Conservation (phyloP, 2,797 vertebrate genomes). For the Acanthopagrus latus region DNA sequence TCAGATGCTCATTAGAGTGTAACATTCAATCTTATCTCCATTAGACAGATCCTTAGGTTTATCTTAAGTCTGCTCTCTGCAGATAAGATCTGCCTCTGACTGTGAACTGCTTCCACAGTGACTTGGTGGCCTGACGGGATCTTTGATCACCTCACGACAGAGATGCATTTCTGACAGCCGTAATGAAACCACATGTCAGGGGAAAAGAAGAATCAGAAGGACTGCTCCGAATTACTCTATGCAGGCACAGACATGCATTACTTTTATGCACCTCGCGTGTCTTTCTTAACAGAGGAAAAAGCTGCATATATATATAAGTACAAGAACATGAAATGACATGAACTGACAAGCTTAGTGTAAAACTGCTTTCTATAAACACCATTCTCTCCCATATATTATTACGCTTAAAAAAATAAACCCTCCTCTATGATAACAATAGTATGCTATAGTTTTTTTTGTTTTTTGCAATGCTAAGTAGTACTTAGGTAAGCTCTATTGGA, state of each 20-base stretch:
- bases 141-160: slow-evolving; percentile 71
- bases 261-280: slow-evolving; percentile 54
- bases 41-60: slow-evolving; percentile 52
- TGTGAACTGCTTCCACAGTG: slow-evolving; percentile 56
- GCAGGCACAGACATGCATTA: slow-evolving; percentile 75
- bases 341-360: slow-evolving; percentile 85
- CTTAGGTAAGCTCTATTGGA: slow-evolving; percentile 85
- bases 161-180: slow-evolving; percentile 68
- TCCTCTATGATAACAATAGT: slow-evolving; percentile 88
- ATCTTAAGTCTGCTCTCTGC: slow-evolving; percentile 51
- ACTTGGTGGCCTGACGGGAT: slow-evolving; percentile 52
- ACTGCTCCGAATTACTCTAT: slow-evolving; percentile 64
- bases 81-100: slow-evolving; percentile 62
- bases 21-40: slow-evolving; percentile 45
- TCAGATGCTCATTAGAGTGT: slow-evolving; percentile 45
- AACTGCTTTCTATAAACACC: slow-evolving; percentile 86
- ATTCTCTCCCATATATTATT: slow-evolving; percentile 89
- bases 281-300: slow-evolving; percentile 63
- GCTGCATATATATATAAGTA: slow-evolving; percentile 74
- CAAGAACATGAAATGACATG: slow-evolving; percentile 76
- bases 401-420: slow-evolving; percentile 89
- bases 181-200: slow-evolving; percentile 56
- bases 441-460: slow-evolving; percentile 82
- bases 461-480: slow-evolving; percentile 86
- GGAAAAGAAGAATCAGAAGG: slow-evolving; percentile 34